phyloP scores from a whole-genome alignment of 2,113 vertebrate species.

The Scomber scombrus region DNA sequence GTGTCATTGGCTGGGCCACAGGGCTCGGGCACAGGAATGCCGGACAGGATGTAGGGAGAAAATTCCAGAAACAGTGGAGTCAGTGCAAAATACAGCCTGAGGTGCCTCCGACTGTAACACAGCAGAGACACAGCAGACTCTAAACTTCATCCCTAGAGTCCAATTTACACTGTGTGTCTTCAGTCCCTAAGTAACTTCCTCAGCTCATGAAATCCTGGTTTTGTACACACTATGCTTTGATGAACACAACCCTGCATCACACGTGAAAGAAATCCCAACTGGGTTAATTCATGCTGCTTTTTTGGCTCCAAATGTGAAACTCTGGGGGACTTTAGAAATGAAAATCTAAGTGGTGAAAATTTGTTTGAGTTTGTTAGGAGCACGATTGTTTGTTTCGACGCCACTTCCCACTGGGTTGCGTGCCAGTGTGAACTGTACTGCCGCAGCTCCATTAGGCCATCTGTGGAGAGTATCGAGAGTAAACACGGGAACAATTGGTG shows the following conservation, averaged over 20 bases:
- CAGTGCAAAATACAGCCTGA: constrained; percentile 46
- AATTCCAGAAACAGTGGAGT: constrained; percentile 67
- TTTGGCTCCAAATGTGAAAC: neutral
- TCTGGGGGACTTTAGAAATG: neutral
- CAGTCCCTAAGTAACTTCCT: constrained; percentile 21
- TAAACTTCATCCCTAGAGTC: constrained; percentile 47
- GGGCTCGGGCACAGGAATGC: constrained; percentile 71
- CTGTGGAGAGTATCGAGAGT: constrained; percentile 54
- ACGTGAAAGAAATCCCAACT: constrained; percentile 3
- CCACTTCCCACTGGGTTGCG: constrained; percentile 44
- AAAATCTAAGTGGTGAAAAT: constrained; percentile 20
- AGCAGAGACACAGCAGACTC: constrained; percentile 16
- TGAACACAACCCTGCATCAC: too few species aligned
- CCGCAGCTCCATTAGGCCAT: constrained; percentile 56
- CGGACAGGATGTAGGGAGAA: constrained; percentile 74
- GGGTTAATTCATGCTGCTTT: neutral
- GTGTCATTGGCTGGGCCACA: constrained; percentile 39
- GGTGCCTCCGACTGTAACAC: constrained; percentile 41
- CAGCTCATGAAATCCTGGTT: constrained; percentile 8
- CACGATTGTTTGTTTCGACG: constrained; percentile 24
- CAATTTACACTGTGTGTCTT: constrained; percentile 51
- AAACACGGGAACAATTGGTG: constrained; percentile 70
- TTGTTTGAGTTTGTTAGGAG: constrained; percentile 23
- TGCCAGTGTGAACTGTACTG: constrained; percentile 35
- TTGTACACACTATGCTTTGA: neutral